Conservation (phyloP, 2,113 vertebrate species). For the Deroptyus accipitrinus region DNA sequence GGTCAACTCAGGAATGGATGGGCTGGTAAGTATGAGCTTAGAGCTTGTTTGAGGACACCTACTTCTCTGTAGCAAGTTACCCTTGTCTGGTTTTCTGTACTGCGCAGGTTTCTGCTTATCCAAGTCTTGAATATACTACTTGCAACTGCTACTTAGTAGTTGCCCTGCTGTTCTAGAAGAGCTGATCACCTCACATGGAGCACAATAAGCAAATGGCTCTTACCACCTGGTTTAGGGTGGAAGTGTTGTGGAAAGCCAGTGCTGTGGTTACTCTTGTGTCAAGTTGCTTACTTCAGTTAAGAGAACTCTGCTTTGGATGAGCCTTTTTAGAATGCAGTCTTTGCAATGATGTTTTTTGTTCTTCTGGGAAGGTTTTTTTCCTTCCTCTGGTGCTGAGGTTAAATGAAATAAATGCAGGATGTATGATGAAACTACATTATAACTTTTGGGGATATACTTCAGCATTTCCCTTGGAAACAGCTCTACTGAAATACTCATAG, state of each 20-base stretch:
- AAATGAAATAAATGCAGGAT: not conserved
- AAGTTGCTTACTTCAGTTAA: not conserved
- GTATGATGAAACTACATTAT: not conserved
- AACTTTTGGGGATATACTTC: not conserved
- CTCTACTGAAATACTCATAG: not conserved
- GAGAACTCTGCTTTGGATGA: not conserved
- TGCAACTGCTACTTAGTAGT: not conserved
- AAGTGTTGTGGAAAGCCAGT: not conserved
- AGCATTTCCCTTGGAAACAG: not conserved
- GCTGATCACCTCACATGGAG: not conserved
- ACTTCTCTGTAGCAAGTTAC: not conserved
- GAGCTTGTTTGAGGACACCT: not conserved
- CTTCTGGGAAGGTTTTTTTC: not conserved
- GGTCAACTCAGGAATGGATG: not conserved
- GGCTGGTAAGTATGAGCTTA: not conserved
- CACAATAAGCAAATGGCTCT: not conserved
- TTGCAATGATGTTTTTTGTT: not conserved
- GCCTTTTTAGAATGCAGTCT: not conserved
- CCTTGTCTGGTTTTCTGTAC: not conserved
- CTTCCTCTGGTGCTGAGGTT: not conserved
- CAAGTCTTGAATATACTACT: not conserved
- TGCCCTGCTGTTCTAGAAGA: not conserved
- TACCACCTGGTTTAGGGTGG: not conserved
- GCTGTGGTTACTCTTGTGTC: not conserved
- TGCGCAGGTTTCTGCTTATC: not conserved